A percentile compares a stretch with the other conserved stretches of the same genome.
phyloP scores from a whole-genome alignment of 2,113 vertebrate species.

The Siniperca chuatsi region DNA sequence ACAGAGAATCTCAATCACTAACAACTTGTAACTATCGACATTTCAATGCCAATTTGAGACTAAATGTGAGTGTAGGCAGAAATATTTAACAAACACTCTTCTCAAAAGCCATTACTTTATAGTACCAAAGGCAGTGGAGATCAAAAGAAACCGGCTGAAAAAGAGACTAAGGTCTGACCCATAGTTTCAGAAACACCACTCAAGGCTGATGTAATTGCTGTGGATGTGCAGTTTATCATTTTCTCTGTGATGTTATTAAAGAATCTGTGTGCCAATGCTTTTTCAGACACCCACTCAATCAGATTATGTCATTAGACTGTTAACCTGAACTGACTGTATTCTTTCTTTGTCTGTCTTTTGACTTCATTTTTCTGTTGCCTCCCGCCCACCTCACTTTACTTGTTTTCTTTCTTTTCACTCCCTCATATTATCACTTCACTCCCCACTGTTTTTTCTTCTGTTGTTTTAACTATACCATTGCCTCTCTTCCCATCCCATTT shows the following conservation, averaged over 20 bases:
- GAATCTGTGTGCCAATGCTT: constrained; percentile 33
- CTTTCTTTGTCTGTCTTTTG: constrained; percentile 12
- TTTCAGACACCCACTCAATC: constrained; percentile 14
- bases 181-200: not conserved
- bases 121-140: not conserved
- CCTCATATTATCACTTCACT: not conserved
- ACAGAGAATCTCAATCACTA: not conserved
- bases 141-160: not conserved
- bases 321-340: constrained; percentile 5
- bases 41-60: not conserved
- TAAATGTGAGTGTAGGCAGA: not conserved
- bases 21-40: not conserved
- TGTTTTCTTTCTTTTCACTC: not conserved
- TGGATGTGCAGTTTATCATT: constrained; percentile 40
- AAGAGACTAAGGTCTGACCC: constrained; percentile 13
- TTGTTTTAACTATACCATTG: not conserved
- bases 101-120: not conserved
- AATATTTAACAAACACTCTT: not conserved
- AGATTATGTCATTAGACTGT: constrained; percentile 38
- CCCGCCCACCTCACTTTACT: not conserved
- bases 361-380: not conserved
- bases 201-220: constrained; percentile 43
- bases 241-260: constrained; percentile 47
- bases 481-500: not conserved
- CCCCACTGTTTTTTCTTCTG: not conserved